phyloP scores from a whole-genome alignment of 2,113 vertebrate species.

The Nothobranchius furzeri region DNA sequence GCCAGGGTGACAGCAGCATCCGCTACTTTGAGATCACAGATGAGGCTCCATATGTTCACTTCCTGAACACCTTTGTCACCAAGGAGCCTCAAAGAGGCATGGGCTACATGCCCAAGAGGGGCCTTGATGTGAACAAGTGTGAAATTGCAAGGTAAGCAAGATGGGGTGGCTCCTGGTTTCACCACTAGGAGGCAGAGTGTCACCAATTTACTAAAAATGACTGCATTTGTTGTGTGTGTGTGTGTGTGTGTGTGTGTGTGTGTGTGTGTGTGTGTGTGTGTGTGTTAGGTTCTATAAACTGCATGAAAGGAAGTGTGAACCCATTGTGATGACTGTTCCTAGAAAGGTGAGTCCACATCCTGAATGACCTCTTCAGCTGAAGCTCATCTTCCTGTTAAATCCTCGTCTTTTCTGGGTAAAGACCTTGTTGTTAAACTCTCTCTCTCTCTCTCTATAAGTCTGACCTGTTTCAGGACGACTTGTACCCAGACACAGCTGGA shows the following conservation, averaged over 20 bases:
- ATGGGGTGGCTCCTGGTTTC: not conserved
- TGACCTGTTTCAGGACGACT: slow-evolving; percentile 96
- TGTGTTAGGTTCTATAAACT: slow-evolving; percentile 93
- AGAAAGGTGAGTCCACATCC: slow-evolving; percentile 87
- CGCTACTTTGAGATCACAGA: slow-evolving; percentile 98
- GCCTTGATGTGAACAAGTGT: slow-evolving; percentile 97
- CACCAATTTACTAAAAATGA: not conserved
- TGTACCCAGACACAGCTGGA: slow-evolving; percentile 94
- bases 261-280: slow-evolving; percentile 37
- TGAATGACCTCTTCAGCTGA: not conserved
- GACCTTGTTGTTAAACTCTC: slow-evolving; percentile 10
- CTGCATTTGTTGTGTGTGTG: slow-evolving; percentile 5
- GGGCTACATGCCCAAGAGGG: slow-evolving; percentile 98
- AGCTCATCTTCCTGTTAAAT: not conserved
- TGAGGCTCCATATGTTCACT: slow-evolving; percentile 94
- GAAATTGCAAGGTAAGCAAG: slow-evolving; percentile 91
- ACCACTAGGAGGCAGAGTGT: slow-evolving; percentile 68
- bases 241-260: slow-evolving; percentile 38
- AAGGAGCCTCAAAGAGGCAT: slow-evolving; percentile 99
- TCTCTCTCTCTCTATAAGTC: slow-evolving; percentile 78
- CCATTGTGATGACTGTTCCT: slow-evolving; percentile 97
- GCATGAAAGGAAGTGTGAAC: slow-evolving; percentile 96
- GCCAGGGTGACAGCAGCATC: slow-evolving; percentile 96
- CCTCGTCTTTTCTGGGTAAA: not conserved
- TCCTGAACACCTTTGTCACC: slow-evolving; percentile 92